Base-by-base conservation (phyloP, 2,797 vertebrate species). In the Oryzias dopingdopingensis region DNA sequence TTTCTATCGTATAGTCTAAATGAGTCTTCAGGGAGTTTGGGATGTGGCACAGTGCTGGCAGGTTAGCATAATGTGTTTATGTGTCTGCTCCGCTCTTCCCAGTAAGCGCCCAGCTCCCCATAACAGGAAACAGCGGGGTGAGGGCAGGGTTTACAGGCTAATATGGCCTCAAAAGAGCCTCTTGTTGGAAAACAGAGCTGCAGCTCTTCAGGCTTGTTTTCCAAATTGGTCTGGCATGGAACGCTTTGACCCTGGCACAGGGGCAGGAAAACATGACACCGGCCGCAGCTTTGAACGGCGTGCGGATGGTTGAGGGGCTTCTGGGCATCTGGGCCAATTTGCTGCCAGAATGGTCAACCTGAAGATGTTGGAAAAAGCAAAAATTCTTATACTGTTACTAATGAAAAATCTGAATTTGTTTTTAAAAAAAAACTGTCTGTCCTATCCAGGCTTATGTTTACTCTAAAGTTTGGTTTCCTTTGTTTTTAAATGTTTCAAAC, bases 211-310 rank as follows among this genome's bases (percentile, higher is more conserved):
- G 73, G 67, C 79, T 80, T 82, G 76, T 82, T 86, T 86, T 86
- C 83, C 87, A 78, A 79, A 62, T 83, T 82, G 79, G 72, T 85
- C 83, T 89, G 86, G 81, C 76, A 26, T 77, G 82, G 77, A 80
- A 81, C 59, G 65, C 79, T 88, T 62, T 80, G 82, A 87, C 82
- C 80, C 80, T 88, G 89, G 90, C 87, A 84, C 72, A 5, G n/a
- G 70, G 83, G 75, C 80, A 89, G 89, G 88, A 89, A 90, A 90
- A 86, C 85, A 86, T 87, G 83, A 90, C 85, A 87, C 68, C 20
- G 56, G 63, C 65, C 41, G 50, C 52, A 64, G 76, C 80, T 81
- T 87, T 86, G 79, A 86, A 85, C 67, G 0, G 63, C 15, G 52
- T 64, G 67, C 65, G 77, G 75, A 84, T 50, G 48, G 55, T 45